Evolutionary conservation across 2,888 invertebrate species (phyloP).

Genomic region (Lampropteryx suffumata): DNA sequence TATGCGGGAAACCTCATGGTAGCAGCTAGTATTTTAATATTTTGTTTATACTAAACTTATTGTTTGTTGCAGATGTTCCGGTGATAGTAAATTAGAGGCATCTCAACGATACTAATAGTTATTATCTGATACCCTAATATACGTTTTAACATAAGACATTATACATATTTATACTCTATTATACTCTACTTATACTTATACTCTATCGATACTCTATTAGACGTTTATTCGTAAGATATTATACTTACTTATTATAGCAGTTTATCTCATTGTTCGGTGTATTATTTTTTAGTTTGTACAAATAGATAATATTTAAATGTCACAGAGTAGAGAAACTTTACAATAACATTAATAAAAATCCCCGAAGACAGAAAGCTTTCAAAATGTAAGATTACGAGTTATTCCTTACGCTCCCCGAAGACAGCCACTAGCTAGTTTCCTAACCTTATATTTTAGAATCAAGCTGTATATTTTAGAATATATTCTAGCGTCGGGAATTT

Average conservation of each 20-base stretch:
- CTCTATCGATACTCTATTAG: no score
- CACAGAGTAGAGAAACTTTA: background rate
- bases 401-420: conserved; percentile 29
- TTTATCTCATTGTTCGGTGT: no score
- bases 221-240: no score
- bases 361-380: conserved; percentile 22
- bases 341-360: conserved; percentile 8
- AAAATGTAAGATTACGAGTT: conserved; percentile 25
- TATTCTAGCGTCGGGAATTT: conserved; percentile 46
- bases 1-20: no score
- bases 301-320: no score
- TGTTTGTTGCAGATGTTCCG: conserved; percentile 9
- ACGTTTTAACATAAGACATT: background rate
- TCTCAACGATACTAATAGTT: conserved; percentile 4
- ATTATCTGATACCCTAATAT: background rate
- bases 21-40: no score
- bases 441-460: conserved; percentile 34
- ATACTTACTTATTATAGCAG: no score
- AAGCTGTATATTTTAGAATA: conserved; percentile 40
- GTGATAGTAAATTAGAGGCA: conserved; percentile 8
- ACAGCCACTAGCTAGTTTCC: conserved; percentile 26
- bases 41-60: background rate
- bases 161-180: no score
- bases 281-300: no score
- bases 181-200: no score